A percentile compares a stretch with the other conserved stretches of the same genome.
Conservation (phyloP, 1,140 invertebrate species). For the Nomia melanderi region DNA sequence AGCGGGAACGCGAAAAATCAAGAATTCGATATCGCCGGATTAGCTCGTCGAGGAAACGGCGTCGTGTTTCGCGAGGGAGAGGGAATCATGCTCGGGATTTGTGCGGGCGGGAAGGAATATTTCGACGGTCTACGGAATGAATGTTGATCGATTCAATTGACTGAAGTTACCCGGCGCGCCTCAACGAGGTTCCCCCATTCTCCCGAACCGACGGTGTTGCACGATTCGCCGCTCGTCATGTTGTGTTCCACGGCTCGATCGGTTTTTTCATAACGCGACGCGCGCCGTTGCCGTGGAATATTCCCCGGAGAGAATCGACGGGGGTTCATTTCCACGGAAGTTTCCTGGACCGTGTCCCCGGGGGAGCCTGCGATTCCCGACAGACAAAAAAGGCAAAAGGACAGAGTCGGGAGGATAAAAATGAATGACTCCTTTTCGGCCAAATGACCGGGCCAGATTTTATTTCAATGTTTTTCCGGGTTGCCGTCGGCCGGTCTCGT, state of each 20-base stretch:
- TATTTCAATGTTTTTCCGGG: background rate
- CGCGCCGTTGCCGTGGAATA: background rate
- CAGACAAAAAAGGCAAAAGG: slow-evolving; percentile 9
- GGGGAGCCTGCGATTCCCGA: background rate
- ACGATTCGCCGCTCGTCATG: slow-evolving; percentile 15
- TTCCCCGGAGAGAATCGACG: background rate
- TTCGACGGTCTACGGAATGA: slow-evolving; percentile 46
- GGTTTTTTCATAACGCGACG: slow-evolving; percentile 20
- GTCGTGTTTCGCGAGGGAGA: background rate
- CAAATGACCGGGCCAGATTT: slow-evolving; percentile 15
- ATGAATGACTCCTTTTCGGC: slow-evolving; percentile 9
- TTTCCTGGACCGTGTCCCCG: background rate
- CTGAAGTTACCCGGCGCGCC: slow-evolving; percentile 25
- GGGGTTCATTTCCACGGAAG: background rate
- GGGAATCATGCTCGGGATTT: slow-evolving; percentile 34
- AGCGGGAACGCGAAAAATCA: slow-evolving; percentile 17
- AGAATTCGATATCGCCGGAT: slow-evolving; percentile 40
- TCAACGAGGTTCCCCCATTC: slow-evolving; percentile 9
- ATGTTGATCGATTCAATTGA: slow-evolving; percentile 64
- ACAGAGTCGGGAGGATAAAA: slow-evolving; percentile 16
- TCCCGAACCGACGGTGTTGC: slow-evolving; percentile 6
- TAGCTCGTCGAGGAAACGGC: background rate
- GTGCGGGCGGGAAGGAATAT: slow-evolving; percentile 38
- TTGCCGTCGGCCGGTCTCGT: slow-evolving; percentile 27
- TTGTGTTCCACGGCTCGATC: slow-evolving; percentile 22